Evolutionary conservation across 2,113 vertebrate species (phyloP), one percentile per base, ranked within the genome.

Genomic region (Myotis brandtii): DNA sequence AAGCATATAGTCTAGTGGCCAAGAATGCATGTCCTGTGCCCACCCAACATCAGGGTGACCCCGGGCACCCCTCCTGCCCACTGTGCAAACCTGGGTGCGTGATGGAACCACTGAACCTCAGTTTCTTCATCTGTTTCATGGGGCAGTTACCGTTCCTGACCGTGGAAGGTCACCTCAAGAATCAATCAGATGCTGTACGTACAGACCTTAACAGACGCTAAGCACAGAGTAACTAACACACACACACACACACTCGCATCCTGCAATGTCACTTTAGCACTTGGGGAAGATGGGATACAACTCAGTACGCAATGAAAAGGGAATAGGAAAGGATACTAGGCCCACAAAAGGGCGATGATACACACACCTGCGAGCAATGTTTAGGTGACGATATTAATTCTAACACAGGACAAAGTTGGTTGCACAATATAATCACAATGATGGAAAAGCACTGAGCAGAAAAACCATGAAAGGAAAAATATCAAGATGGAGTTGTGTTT

Each of bases 391-490:
- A 50, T 21, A 43, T 32, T 84, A 59, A 81, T 37, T 94, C 67
- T 87, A 72, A 87, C 90, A 43, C 25, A 70, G 64, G 73, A 87
- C 54, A 81, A 67, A 93, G 56, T 20, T 14, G 70, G 80, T 80
- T 62, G 59, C 2, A 46, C 1, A 7, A 30, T 27, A 62, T 59
- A 43, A 82, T 81, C 96, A 94, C n/a, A 69, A 76, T 59, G 82
- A 50, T 16, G 34, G 37, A 37, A 82, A 79, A 62, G 79, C 4
- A 40, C 56, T 13, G 30, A 50, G 30, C 20, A 46, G 69, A 54
- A 79, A 70, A 48, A 48, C 50, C 37, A 23, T 27, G 23, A 79
- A 56, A 34, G 37, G 25, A 81, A 56, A 76, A 56, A n/a, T 0
- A 40, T 82, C 72, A 73, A 67, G 84, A 75, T 9, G 37, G 27